Percentiles rank a stretch among this genome's conserved stretches.
phyloP scores from a whole-genome alignment of 2,113 vertebrate genomes.

The Saguinus midas region DNA sequence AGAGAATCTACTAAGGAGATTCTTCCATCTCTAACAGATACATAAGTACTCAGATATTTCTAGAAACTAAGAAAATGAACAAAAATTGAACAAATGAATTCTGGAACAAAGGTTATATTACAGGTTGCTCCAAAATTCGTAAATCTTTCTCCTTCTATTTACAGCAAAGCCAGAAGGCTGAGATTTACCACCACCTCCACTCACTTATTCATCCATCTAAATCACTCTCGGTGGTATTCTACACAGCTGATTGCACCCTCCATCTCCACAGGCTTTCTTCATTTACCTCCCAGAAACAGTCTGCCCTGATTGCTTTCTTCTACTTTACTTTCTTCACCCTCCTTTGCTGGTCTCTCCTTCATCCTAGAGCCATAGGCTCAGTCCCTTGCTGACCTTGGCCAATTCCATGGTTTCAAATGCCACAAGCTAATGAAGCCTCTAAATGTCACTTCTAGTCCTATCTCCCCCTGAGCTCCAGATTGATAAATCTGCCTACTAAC shows the following conservation, averaged over 20 bases:
- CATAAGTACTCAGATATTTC: not conserved
- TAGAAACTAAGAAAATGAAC: constrained; percentile 1
- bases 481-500: not conserved
- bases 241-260: not conserved
- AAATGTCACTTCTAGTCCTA: not conserved
- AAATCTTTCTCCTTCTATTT: not conserved
- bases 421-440: not conserved
- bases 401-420: not conserved
- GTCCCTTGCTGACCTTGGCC: not conserved
- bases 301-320: not conserved
- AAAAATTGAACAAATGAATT: constrained; percentile 12
- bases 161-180: constrained; percentile 20
- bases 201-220: not conserved
- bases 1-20: not conserved
- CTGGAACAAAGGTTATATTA: not conserved
- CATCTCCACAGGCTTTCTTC: not conserved
- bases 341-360: not conserved
- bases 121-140: not conserved
- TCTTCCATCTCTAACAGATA: not conserved
- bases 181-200: not conserved
- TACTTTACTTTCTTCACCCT: not conserved
- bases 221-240: not conserved
- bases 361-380: not conserved
- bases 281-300: not conserved
- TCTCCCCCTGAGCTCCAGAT: not conserved